Conservation (phyloP, 2,797 vertebrate species). For the Lagodon rhomboides region DNA sequence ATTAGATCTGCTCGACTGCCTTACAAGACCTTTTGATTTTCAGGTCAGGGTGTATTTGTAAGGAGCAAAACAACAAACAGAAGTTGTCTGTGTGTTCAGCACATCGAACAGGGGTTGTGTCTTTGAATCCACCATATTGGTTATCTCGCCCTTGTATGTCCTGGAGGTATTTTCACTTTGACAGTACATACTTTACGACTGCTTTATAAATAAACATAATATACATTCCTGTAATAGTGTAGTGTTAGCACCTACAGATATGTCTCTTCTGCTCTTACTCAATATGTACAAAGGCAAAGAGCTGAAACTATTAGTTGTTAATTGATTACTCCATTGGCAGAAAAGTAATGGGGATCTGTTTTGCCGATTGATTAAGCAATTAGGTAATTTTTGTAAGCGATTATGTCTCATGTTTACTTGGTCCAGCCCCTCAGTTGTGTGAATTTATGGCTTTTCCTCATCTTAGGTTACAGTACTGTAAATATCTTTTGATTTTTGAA, state of each 20-base stretch:
- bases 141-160: background rate
- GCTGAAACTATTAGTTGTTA: background rate
- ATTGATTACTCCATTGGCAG: background rate
- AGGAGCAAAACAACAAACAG: background rate
- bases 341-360: background rate
- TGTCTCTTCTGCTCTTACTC: background rate
- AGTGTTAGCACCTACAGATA: background rate
- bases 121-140: background rate
- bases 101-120: background rate
- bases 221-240: background rate
- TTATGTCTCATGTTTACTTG: background rate
- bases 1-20: no score
- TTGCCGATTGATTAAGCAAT: background rate
- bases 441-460: background rate
- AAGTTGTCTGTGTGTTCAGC: background rate
- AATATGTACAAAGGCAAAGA: background rate
- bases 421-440: background rate
- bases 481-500: background rate
- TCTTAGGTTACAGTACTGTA: background rate
- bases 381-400: background rate
- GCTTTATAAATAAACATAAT: background rate
- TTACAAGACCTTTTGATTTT: background rate
- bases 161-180: background rate
- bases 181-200: background rate
- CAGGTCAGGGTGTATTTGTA: background rate